phyloP scores from a whole-genome alignment of 2,113 vertebrate genomes.

The Microcebus lehilahytsara region DNA sequence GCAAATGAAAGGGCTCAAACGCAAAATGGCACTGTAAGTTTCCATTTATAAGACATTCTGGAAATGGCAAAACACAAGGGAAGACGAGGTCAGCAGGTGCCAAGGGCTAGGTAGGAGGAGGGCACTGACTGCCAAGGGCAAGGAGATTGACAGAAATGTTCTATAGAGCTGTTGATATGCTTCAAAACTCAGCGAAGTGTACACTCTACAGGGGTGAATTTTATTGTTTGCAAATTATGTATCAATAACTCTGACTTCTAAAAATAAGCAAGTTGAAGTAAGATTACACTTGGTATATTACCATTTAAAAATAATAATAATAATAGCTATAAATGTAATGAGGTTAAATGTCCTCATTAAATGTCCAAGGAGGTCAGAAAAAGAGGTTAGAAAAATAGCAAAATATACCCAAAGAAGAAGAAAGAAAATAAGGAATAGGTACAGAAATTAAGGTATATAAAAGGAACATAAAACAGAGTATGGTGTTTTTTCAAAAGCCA shows the following conservation, averaged over 20 bases:
- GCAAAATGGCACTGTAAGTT: not conserved
- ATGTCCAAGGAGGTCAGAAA: too few species aligned
- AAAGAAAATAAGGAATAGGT: not conserved
- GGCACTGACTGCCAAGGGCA: not conserved
- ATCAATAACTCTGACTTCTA: not conserved
- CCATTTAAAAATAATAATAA: not conserved
- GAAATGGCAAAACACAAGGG: not conserved
- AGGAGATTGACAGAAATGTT: not conserved
- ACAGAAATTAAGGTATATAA: not conserved
- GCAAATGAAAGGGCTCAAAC: not conserved
- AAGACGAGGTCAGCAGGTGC: not conserved
- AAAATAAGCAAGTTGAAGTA: not conserved
- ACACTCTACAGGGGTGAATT: not conserved
- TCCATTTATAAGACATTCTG: not conserved
- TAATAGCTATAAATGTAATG: not conserved
- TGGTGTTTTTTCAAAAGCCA: not conserved
- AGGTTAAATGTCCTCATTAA: not conserved
- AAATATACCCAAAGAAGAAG: not conserved
- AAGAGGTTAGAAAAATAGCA: not conserved
- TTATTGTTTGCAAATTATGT: not conserved
- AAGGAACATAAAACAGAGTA: not conserved
- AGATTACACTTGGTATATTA: not conserved
- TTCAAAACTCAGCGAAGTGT: not conserved
- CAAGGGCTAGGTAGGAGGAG: not conserved
- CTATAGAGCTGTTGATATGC: not conserved